These are phyloP conservation scores for Datnioides undecimradiatus DNA, from an alignment of 2,113 vertebrate genomes.

Conservation along the genomic window DNA sequence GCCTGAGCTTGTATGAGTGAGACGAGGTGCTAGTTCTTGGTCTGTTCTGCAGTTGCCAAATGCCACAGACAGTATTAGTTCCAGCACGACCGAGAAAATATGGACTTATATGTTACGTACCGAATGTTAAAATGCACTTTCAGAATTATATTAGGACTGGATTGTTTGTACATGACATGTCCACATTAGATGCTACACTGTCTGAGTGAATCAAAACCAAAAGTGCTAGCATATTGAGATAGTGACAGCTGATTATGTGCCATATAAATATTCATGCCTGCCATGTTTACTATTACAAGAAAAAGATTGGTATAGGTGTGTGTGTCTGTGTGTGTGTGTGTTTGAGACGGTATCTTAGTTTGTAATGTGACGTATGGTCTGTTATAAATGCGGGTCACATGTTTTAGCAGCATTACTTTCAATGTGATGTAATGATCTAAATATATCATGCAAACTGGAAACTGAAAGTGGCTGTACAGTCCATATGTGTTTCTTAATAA, in stretches of 20 bases:
- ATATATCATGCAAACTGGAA: slow-evolving; percentile 57
- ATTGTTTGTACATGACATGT: slow-evolving; percentile 19
- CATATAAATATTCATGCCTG: slow-evolving; percentile 52
- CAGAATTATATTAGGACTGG: slow-evolving; percentile 36
- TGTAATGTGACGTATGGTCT: slow-evolving; percentile 24
- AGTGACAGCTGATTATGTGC: slow-evolving; percentile 52
- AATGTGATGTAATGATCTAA: slow-evolving; percentile 35
- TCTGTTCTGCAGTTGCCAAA: slow-evolving; percentile 37
- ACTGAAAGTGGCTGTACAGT: slow-evolving; percentile 46
- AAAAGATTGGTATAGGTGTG: slow-evolving; percentile 22
- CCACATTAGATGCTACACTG: slow-evolving; percentile 33
- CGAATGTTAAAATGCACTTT: slow-evolving; percentile 78
- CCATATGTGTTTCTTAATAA: slow-evolving; percentile 68
- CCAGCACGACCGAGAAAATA: slow-evolving; percentile 32
- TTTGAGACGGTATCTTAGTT: slow-evolving; percentile 20
- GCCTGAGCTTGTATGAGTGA: slow-evolving; percentile 22
- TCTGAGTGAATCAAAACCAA: slow-evolving; percentile 43
- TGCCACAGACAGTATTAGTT: slow-evolving; percentile 66
- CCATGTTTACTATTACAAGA: slow-evolving; percentile 39
- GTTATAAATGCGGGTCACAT: slow-evolving; percentile 17
- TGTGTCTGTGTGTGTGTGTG: slow-evolving; percentile 4
- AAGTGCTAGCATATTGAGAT: slow-evolving; percentile 43
- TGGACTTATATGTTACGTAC: slow-evolving; percentile 16
- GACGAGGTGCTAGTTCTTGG: not conserved
- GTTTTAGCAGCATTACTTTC: slow-evolving; percentile 29